Evolutionary conservation across 2,113 vertebrate genomes (phyloP).

Genomic region (Lontra canadensis): DNA sequence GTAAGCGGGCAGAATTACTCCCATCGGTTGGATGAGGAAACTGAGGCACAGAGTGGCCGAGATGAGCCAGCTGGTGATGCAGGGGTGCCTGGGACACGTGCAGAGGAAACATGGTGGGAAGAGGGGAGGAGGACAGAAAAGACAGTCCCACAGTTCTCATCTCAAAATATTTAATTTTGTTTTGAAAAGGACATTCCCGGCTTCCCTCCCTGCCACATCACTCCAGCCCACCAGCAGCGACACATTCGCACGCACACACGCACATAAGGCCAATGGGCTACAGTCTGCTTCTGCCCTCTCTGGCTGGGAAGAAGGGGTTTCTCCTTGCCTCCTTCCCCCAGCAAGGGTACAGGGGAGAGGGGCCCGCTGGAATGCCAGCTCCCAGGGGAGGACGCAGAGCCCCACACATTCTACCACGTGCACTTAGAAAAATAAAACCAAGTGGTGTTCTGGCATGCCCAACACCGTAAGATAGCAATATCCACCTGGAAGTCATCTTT

Average conservation of each 20-base stretch:
- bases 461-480: constrained; percentile 60
- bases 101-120: background rate
- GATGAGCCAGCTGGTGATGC: background rate
- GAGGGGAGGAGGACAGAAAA: background rate
- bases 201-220: constrained; percentile 61
- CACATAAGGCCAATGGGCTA: constrained; percentile 65
- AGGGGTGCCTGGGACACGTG: background rate
- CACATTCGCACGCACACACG: constrained; percentile 64
- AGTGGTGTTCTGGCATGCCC: constrained; percentile 68
- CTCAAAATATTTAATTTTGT: constrained; percentile 81
- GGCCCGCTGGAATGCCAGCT: constrained; percentile 54
- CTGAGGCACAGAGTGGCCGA: background rate
- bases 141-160: constrained; percentile 55
- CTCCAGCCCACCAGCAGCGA: constrained; percentile 66
- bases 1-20: background rate
- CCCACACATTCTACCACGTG: constrained; percentile 70
- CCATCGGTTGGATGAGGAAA: background rate
- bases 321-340: background rate
- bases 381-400: constrained; percentile 55
- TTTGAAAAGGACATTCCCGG: constrained; percentile 69
- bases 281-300: constrained; percentile 46
- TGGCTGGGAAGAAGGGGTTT: constrained; percentile 3
- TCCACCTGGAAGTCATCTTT: constrained; percentile 77
- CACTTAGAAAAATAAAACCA: constrained; percentile 81
- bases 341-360: background rate